These are phyloP conservation scores for Brachionus rotundiformis DNA, from an alignment of 1,140 invertebrate species.

Conservation along the genomic window DNA sequence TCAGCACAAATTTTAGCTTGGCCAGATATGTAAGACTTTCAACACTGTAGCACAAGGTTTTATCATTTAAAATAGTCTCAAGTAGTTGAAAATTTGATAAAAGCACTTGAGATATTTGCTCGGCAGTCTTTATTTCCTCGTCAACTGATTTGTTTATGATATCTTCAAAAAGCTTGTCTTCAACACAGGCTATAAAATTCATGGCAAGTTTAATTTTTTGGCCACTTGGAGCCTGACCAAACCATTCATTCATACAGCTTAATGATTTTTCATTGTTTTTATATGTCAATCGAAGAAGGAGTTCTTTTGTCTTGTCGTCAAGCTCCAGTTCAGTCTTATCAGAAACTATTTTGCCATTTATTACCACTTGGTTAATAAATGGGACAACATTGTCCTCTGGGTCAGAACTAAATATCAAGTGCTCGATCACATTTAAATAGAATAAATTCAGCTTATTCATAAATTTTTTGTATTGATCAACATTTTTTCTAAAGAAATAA, in stretches of 20 bases:
- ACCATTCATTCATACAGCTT: slow-evolving; percentile 18
- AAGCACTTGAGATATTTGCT: background rate
- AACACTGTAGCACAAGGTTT: background rate
- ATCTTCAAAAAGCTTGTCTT: background rate
- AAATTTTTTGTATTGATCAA: background rate
- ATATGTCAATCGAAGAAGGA: background rate
- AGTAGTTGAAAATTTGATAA: background rate
- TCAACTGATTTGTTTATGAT: slow-evolving; percentile 9
- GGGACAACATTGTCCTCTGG: background rate
- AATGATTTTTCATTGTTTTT: background rate
- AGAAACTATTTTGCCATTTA: background rate
- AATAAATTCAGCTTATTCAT: background rate
- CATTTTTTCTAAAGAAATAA: background rate
- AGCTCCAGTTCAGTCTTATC: background rate
- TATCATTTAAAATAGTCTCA: background rate
- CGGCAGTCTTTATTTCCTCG: background rate
- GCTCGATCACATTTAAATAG: background rate
- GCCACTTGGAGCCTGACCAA: background rate
- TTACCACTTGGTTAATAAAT: background rate
- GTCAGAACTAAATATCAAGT: background rate
- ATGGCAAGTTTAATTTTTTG: background rate
- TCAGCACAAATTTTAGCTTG: slow-evolving; percentile 13
- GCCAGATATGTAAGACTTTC: slow-evolving; percentile 4
- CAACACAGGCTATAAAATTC: background rate
- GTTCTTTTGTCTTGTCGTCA: background rate